These are phyloP conservation scores for Plebejus anna DNA, from an alignment of 2,888 invertebrate genomes.

Conservation along the genomic window DNA sequence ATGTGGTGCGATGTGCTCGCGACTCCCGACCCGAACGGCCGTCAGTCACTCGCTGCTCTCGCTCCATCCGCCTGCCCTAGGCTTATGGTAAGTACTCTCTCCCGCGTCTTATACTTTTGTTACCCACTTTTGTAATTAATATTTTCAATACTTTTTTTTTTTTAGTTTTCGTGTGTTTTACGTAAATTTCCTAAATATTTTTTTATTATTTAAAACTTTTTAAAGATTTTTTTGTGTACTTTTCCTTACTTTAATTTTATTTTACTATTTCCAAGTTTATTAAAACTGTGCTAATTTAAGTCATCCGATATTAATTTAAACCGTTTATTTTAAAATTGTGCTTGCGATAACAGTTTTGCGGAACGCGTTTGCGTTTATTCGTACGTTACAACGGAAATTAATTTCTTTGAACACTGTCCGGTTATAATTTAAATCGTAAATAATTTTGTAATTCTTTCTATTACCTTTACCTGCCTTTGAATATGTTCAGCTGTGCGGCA, in stretches of 20 bases:
- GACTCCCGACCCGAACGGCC: not conserved
- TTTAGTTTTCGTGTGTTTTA: not conserved
- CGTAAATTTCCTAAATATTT: not conserved
- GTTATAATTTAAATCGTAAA: not conserved
- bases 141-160: slow-evolving; percentile 4
- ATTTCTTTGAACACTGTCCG: not conserved
- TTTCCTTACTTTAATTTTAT: not conserved
- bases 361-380: slow-evolving; percentile 4
- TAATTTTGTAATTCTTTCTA: not conserved
- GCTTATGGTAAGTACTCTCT: not conserved
- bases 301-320: not conserved
- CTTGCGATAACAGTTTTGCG: not conserved
- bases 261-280: not conserved
- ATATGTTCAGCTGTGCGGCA: not conserved
- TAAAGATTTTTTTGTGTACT: not conserved
- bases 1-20: slow-evolving; percentile 16
- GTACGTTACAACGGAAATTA: not conserved
- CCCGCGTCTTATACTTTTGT: not conserved
- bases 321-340: not conserved
- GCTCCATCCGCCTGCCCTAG: slow-evolving; percentile 17
- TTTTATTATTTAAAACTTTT: not conserved
- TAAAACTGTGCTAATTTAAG: not conserved
- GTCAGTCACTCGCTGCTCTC: not conserved
- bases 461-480: not conserved
- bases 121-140: not conserved